Base-by-base conservation (phyloP, 2,113 vertebrate genomes). In the Cyphomyrus discorhynchus region DNA sequence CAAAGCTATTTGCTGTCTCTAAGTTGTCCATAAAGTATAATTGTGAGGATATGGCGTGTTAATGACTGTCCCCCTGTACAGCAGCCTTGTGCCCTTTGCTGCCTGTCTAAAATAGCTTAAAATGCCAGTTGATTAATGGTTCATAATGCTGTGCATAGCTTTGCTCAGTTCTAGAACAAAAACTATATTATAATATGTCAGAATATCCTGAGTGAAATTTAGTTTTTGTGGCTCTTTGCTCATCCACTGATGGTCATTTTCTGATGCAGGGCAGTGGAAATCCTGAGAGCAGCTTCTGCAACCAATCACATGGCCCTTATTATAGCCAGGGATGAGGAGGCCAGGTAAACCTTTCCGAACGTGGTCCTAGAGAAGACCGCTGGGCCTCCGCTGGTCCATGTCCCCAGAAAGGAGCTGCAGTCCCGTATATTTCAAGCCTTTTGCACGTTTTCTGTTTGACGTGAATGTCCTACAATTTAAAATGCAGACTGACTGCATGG, bases 301-400 rank as follows among this genome's bases (percentile, higher is more conserved):
- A 97, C 97, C 91, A 97, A 96, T 94, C 97, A 96, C 93, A 98
- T 98, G 97, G 95, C 94, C 39, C 97, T 98, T 53, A 96, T 98
- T n/a, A 95, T 98, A 9, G 96, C 97, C 87, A 95, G 97, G 0
- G 97, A 98, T 0, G 97, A 97, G 0, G 97, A 98, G 0, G 97
- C 97, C 90, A 96, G 96, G 97, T 98, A 91, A 94, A 96, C 17
- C 24, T 19, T 17, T 21, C 39, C 0, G 35, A 88, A 24, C n/a
- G 49, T 46, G 39, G 19, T 45, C 2, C 19, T 45, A 10, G 31
- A 45, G 21, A 46, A 45, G 17, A 0, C 24, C 8, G 2, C 9
- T 5, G 35, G 24, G 19, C 35, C 21, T 3, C n/a, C 47, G 6
- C 13, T 1, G 13, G 3, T 87, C 47, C 31, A 39, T 35, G n/a